Base-by-base conservation (phyloP, 1,140 invertebrate species). In the Idris sp. region DNA sequence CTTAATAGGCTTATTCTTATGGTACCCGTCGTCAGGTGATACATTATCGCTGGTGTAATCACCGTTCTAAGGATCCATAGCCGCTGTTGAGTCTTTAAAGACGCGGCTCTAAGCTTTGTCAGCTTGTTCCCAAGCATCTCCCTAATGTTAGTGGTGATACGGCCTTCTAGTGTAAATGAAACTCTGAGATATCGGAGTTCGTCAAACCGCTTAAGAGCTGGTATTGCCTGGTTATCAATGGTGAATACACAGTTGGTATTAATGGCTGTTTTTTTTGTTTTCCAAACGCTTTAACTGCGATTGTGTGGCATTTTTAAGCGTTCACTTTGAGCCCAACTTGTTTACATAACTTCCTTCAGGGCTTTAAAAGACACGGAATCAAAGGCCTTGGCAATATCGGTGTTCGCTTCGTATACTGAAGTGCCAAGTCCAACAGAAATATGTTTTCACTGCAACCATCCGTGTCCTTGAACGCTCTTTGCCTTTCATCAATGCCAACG, bases 21-120 rank as follows among this genome's bases (percentile, higher is more conserved):
- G 4, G 30, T 9, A 0, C 56, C 74, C 2, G 73, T 9, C 0
- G 18, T 35, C 0, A 77, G 13, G 2, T 48, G 30, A n/a, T 77
- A 38, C 8, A 33, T 41, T 0, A 68, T 0, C 0, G 28, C 2
- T 2, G 74, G 74, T 0, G 73, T 0, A 0, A 68, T 3, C 19
- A 41, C 58, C 0, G 14, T 13, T 4, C 51, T 5, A 0, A 75
- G n/a, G 0, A 35, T 64, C 9, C 26, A 75, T 0, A 75, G 18
- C 4, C 62, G 11, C 10, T 75, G 72, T 18, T 75, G 72, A 0
- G 51, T 62, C 14, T 68, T 75, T 9, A 68, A n/a, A 4, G 72
- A 16, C 0, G 72, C 62, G 13, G 44, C 58, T 1, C 61, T 22
- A 0, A 74, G n/a, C 1, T 8, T 36, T 0, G 2, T 2, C 0